These are phyloP conservation scores for Lasioglossum lativentre DNA, from an alignment of 2,888 invertebrate species.

Conservation along the genomic window DNA sequence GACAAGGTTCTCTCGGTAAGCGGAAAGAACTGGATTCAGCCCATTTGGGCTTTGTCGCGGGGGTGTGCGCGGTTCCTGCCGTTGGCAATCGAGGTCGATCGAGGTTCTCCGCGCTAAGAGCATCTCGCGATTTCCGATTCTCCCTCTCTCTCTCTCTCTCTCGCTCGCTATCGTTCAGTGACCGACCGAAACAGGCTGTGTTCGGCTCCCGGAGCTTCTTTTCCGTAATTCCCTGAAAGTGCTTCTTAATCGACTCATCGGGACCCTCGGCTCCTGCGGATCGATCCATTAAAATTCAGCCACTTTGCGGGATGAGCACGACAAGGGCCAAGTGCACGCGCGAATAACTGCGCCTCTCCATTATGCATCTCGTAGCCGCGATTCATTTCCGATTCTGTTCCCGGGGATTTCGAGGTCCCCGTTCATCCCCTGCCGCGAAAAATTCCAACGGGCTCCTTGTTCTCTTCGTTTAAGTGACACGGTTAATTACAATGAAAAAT, in stretches of 20 bases:
- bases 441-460: background rate
- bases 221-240: conserved; percentile 45
- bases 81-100: conserved; percentile 18
- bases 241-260: conserved; percentile 50
- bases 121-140: conserved; percentile 77
- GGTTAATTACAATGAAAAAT: background rate
- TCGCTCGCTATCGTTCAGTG: conserved; percentile 47
- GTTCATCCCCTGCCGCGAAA: background rate
- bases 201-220: background rate
- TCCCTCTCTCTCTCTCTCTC: background rate
- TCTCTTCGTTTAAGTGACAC: background rate
- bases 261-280: background rate
- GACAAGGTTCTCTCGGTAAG: background rate
- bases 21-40: conserved; percentile 70
- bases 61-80: conserved; percentile 1
- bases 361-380: conserved; percentile 5
- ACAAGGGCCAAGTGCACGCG: background rate
- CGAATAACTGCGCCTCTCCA: background rate
- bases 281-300: conserved; percentile 23
- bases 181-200: conserved; percentile 53
- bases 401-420: background rate
- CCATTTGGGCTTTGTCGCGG: conserved; percentile 72
- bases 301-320: conserved; percentile 28
- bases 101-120: conserved; percentile 66
- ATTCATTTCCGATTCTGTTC: background rate